Percentiles rank a stretch among this genome's conserved stretches.
Evolutionary conservation across 2,797 vertebrate species (phyloP).

Genomic region (Myiotriccus ornatus): DNA sequence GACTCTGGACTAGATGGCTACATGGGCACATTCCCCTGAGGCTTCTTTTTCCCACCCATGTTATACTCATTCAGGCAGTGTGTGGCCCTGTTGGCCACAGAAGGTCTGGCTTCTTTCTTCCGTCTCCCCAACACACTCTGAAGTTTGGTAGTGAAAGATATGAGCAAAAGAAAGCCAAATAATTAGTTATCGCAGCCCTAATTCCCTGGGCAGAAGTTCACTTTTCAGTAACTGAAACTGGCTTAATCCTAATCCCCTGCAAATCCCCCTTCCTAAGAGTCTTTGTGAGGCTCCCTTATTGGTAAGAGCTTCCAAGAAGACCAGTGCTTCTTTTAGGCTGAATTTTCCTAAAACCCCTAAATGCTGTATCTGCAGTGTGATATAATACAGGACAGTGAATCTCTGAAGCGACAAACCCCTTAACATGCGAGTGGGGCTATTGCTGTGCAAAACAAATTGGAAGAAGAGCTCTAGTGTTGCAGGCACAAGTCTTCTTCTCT

Average conservation of each 20-base stretch:
- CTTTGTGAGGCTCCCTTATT: neutral
- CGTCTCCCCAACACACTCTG: neutral
- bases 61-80: neutral
- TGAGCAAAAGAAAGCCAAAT: neutral
- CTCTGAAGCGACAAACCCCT: neutral
- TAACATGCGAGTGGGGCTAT: neutral
- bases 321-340: neutral
- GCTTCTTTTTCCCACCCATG: neutral
- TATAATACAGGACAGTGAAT: neutral
- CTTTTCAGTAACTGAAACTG: conserved; percentile 59
- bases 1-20: neutral
- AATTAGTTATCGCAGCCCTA: conserved; percentile 36
- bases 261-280: conserved; percentile 38
- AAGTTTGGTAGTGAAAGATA: neutral
- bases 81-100: neutral
- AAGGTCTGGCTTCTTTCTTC: neutral
- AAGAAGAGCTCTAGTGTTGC: neutral
- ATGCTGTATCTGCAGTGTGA: neutral
- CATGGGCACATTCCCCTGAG: neutral
- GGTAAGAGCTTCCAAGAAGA: neutral
- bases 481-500: neutral
- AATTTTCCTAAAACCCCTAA: neutral
- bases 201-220: conserved; percentile 44
- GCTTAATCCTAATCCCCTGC: conserved; percentile 45
- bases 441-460: neutral